phyloP scores from a whole-genome alignment of 2,888 invertebrate species.

The Litoditis marina region DNA sequence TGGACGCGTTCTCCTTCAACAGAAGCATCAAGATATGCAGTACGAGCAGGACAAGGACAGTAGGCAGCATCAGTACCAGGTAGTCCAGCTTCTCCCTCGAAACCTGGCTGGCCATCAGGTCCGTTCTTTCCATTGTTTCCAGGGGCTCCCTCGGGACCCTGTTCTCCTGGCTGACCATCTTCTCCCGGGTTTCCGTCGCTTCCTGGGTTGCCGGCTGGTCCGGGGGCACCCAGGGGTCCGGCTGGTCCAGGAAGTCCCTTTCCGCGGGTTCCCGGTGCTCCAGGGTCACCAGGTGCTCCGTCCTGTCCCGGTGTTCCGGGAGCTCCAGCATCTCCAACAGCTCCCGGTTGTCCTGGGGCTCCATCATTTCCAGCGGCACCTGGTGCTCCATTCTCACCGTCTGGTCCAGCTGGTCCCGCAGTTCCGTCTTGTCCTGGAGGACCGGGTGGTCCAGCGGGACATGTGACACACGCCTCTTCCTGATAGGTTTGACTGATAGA shows the following conservation, averaged over 20 bases:
- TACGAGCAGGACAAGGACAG: conserved; percentile 4
- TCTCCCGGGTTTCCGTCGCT: conserved; percentile 19
- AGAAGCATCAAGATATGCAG: not conserved
- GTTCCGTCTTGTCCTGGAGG: conserved; percentile 31
- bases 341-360: conserved; percentile 22
- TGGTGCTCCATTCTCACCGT: conserved; percentile 26
- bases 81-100: conserved; percentile 3
- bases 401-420: conserved; percentile 21
- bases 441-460: conserved; percentile 25
- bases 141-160: conserved; percentile 6
- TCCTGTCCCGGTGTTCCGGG: conserved; percentile 31
- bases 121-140: conserved; percentile 14
- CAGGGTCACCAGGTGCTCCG: no score
- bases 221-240: conserved; percentile 23
- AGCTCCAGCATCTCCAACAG: conserved; percentile 24
- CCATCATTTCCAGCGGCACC: conserved; percentile 30
- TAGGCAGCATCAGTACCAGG: conserved; percentile 16
- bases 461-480: not conserved
- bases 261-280: no score
- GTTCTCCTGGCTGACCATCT: conserved; percentile 5
- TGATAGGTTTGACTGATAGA: not conserved
- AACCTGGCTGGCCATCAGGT: conserved; percentile 4
- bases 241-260: conserved; percentile 6
- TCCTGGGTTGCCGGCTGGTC: conserved; percentile 21
- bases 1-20: not conserved